phyloP scores from a whole-genome alignment of 2,113 vertebrate species.

The Orthochromis indermauri region DNA sequence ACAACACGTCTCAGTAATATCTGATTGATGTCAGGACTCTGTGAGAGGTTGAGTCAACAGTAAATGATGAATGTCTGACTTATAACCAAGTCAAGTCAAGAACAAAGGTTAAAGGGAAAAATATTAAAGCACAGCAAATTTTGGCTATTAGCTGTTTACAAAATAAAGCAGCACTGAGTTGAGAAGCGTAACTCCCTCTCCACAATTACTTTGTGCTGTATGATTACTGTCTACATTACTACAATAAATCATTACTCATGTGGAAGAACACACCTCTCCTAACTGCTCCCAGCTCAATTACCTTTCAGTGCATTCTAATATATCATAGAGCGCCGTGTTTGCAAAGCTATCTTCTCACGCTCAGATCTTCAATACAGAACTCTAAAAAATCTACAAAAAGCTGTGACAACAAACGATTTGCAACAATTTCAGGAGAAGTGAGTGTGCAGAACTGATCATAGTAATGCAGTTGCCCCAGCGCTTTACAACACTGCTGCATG shows the following conservation, averaged over 20 bases:
- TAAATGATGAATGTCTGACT: background rate
- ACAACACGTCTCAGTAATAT: background rate
- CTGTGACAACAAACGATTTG: background rate
- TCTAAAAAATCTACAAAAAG: background rate
- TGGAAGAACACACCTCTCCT: background rate
- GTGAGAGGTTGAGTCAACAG: background rate
- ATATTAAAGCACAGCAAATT: background rate
- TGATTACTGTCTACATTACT: background rate
- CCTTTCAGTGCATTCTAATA: background rate
- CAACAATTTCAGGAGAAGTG: background rate
- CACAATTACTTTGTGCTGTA: background rate
- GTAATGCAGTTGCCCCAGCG: background rate
- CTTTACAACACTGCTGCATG: background rate
- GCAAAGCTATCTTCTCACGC: background rate
- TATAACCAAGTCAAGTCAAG: background rate
- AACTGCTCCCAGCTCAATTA: background rate
- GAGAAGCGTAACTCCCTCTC: background rate
- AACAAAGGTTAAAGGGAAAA: background rate
- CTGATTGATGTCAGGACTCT: background rate
- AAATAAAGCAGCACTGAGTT: background rate
- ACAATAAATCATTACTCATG: background rate
- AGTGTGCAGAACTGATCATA: background rate
- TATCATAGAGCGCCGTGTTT: background rate
- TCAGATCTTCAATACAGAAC: background rate
- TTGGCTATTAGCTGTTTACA: background rate